Evolutionary conservation across 2,113 vertebrate species (phyloP), one percentile per base, ranked within the genome.

Genomic region (Puntigrus tetrazona): DNA sequence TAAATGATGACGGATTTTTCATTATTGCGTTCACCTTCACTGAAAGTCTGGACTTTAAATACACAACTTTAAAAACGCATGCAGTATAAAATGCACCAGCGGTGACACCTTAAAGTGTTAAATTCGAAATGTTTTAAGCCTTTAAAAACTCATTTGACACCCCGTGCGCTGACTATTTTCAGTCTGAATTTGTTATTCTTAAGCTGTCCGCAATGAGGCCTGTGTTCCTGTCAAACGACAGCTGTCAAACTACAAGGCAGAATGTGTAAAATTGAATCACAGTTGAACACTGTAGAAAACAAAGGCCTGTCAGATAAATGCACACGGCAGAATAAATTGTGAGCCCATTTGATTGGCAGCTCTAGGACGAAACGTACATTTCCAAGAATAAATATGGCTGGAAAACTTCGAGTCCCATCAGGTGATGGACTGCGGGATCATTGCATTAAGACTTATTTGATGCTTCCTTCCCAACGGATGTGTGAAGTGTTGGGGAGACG

Each of bases 381-480:
- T 87, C 63, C 57, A 34, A 57, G 74, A 87, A 86, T 78, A 87
- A 87, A 89, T 86, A 74, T 55, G 27, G 67, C 41, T 43, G 25
- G 43, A 78, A 72, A 87, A 83, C 88, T 92, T 90, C 86, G 78
- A 27, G 89, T 91, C 89, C 91, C 86, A 43, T 88, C 90, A 91
- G 88, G 80, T 93, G 92, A 91, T 90, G 92, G 93, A 92, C 92
- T 91, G 92, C 88, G 89, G 89, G 89, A 93, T 92, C 92, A 90
- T 93, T 91, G 90, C 78, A 81, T 80, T 82, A 87, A 90, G 43
- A 87, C 87, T 88, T 91, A 86, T 92, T 92, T 92, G 92, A 92
- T 92, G 91, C 87, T 84, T 91, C 76, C 86, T 88, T 92, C 92
- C 89, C 91, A 22, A 45, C 72, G 83, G 93, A 92, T 88, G 89